Evolutionary conservation across 2,888 invertebrate genomes (phyloP).

Genomic region (Lasioglossum villosulum): DNA sequence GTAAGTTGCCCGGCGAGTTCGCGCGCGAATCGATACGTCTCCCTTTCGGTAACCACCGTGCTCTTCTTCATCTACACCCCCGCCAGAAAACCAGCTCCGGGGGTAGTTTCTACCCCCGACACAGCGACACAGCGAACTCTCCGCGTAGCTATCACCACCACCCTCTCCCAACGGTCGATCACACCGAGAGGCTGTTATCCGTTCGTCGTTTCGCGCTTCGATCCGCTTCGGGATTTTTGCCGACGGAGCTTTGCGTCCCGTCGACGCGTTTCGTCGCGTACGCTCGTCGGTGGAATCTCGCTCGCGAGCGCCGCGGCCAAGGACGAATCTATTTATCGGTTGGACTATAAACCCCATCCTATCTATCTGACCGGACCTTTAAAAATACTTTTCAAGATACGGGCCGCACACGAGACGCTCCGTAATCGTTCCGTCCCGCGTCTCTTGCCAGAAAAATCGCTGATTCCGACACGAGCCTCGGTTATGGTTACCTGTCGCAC

Average conservation of each 20-base stretch:
- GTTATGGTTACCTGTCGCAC: not conserved
- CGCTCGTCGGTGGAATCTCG: not conserved
- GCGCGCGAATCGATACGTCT: conserved; percentile 52
- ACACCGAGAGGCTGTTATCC: not conserved
- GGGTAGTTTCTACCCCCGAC: conserved; percentile 44
- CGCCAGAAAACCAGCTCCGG: not conserved
- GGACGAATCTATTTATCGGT: conserved; percentile 41
- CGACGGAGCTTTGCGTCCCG: conserved; percentile 20
- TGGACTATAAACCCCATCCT: conserved; percentile 21
- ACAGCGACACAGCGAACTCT: conserved; percentile 43
- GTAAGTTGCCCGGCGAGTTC: conserved; percentile 32
- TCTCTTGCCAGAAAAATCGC: not conserved
- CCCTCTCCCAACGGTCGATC: conserved; percentile 19
- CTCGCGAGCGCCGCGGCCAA: conserved; percentile 16
- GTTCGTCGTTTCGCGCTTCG: not conserved
- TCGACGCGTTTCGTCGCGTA: not conserved
- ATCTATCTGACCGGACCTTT: conserved; percentile 24
- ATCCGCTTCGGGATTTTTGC: conserved; percentile 20
- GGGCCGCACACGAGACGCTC: not conserved
- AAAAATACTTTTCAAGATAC: conserved; percentile 28
- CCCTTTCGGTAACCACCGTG: conserved; percentile 54
- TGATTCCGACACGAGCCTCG: not conserved
- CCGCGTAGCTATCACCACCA: not conserved
- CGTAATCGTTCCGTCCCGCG: conserved; percentile 48
- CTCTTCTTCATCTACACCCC: conserved; percentile 59